Evolutionary conservation across 2,888 invertebrate species (phyloP).

Genomic region (Drosophila picticornis): DNA sequence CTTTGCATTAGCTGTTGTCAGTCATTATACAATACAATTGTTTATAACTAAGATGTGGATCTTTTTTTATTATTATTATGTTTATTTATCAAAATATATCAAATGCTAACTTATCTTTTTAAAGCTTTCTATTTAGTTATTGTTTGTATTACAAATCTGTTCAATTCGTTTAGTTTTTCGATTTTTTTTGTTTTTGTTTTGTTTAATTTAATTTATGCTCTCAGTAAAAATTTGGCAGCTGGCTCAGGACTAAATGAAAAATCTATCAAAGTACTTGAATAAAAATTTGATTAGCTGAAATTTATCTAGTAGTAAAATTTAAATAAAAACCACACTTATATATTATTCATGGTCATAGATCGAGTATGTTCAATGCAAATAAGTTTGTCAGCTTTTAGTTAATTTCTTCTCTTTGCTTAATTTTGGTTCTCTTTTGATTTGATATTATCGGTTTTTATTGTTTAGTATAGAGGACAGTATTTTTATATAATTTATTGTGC

Average conservation of each 20-base stretch:
- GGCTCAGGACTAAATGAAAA: constrained; percentile 54
- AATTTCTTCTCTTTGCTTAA: constrained; percentile 9
- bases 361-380: constrained; percentile 19
- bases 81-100: constrained; percentile 73
- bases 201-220: constrained; percentile 22
- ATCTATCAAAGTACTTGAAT: constrained; percentile 27
- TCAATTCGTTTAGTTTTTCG: constrained; percentile 21
- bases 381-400: constrained; percentile 23
- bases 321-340: constrained; percentile 36
- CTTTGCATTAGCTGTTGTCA: constrained; percentile 43
- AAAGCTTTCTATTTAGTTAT: constrained; percentile 79
- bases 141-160: constrained; percentile 58
- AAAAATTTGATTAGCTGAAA: constrained; percentile 46
- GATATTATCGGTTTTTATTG: constrained; percentile 39
- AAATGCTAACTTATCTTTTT: constrained; percentile 75
- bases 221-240: constrained; percentile 72
- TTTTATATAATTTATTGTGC: constrained; percentile 13
- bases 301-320: constrained; percentile 64
- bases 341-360: constrained; percentile 16
- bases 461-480: constrained; percentile 30
- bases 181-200: constrained; percentile 4
- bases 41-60: constrained; percentile 56
- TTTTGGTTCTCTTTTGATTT: constrained; percentile 7
- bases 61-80: constrained; percentile 27
- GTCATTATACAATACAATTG: constrained; percentile 61